Conservation (phyloP, 1,140 invertebrate species). For the Anastatus disparis region DNA sequence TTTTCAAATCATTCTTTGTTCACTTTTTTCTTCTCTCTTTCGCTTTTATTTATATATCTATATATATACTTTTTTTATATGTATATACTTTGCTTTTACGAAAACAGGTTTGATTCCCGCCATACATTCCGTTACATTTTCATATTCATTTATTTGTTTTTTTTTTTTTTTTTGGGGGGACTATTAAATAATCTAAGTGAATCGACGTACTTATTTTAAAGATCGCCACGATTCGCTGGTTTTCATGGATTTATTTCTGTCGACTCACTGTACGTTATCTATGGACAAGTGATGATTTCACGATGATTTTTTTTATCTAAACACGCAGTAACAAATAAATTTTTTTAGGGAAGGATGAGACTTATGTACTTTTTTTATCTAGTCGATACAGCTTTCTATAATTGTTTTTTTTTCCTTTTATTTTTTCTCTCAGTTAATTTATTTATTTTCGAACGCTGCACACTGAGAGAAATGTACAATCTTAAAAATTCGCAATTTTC, state of each 20-base stretch:
- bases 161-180: conserved; percentile 6
- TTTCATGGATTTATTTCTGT: conserved; percentile 9
- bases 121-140: conserved; percentile 22
- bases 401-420: conserved; percentile 13
- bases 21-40: conserved; percentile 35
- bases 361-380: conserved; percentile 32
- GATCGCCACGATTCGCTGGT: conserved; percentile 6
- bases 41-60: not conserved
- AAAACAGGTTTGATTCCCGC: conserved; percentile 27
- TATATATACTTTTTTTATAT: conserved; percentile 14
- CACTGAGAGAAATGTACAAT: conserved; percentile 34
- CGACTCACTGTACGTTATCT: conserved; percentile 20
- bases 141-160: conserved; percentile 12
- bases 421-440: conserved; percentile 23
- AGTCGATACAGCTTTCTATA: conserved; percentile 27
- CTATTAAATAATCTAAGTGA: conserved; percentile 30
- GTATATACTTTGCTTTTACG: conserved; percentile 31
- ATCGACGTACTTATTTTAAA: conserved; percentile 11
- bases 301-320: conserved; percentile 33
- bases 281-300: conserved; percentile 36
- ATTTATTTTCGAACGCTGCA: conserved; percentile 21
- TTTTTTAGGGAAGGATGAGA: conserved; percentile 31
- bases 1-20: conserved; percentile 38
- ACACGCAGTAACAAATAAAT: conserved; percentile 40
- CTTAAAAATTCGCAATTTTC: conserved; percentile 21